Conservation (phyloP, 2,113 vertebrate species). For the Eclectus roratus region DNA sequence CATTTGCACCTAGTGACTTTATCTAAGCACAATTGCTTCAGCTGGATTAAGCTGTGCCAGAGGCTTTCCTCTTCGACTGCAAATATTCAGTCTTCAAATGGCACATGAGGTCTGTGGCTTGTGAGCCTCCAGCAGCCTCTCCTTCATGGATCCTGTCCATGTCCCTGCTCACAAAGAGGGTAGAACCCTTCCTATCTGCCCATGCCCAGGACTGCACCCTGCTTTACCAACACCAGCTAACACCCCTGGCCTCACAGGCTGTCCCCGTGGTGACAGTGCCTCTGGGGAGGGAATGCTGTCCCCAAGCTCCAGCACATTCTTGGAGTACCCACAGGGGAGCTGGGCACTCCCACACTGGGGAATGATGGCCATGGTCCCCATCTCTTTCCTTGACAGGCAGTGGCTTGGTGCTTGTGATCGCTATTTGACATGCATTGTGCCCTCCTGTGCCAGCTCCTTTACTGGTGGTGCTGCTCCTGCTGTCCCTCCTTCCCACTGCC, state of each 20-base stretch:
- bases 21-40: background rate
- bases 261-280: background rate
- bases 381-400: background rate
- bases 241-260: accelerated
- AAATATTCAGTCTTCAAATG: background rate
- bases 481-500: background rate
- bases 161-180: background rate
- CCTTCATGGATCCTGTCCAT: accelerated
- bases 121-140: background rate
- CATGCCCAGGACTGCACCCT: background rate
- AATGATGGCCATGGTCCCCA: background rate
- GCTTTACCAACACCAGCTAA: background rate
- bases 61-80: background rate
- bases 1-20: background rate
- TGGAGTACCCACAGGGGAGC: background rate
- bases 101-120: accelerated
- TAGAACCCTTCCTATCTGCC: background rate
- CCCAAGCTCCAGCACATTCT: background rate
- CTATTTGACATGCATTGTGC: background rate
- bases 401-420: background rate
- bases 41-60: background rate
- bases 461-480: background rate
- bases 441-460: background rate
- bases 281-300: background rate
- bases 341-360: background rate